Base-by-base conservation (phyloP, 1,140 invertebrate species). In the Drosophila parabipectinata region DNA sequence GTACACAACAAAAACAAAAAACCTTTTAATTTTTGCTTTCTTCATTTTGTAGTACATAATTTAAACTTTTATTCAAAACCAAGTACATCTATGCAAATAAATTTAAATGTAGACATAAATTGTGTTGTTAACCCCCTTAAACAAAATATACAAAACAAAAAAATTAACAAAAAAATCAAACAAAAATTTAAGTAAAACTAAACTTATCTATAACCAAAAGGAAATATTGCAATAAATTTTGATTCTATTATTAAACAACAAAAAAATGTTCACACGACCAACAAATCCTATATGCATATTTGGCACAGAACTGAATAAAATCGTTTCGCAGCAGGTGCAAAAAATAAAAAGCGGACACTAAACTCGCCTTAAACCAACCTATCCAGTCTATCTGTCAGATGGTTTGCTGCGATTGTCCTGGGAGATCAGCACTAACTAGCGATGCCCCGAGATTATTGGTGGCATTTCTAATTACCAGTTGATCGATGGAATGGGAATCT, bases 71-170 rank as follows among this genome's bases (percentile, higher is more conserved):
- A 81, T 85, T 71, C 67, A 83, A 83, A 54, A 54, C 57, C 34
- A 77, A 72, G 72, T 85, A 79, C 55, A 84, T 56, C 63, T 63
- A 85, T 73, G 66, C 62, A 77, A 64, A 69, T 52, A 74, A 66
- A 77, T 69, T 73, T 66, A 77, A 44, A 64, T 52, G 47, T 81
- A 85, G 82, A 53, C 47, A 76, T 79, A 72, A 82, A 78, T 85
- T 85, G 80, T 82, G 82, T 85, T 85, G 78, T 87, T 85, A 87
- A 73, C 55, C 66, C 64, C 57, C 75, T 72, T 53, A 37, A 47
- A 58, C 71, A 63, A 57, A 44, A 48, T 53, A 30, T 37, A 72
- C 69, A 76, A 67, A 59, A 59, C 51, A 52, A 76, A 61, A 60
- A 51, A 59, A 62, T 60, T 47, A 62, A 63, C 34, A 55, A 47